phyloP scores from a whole-genome alignment of 2,888 invertebrate genomes.

The Amphipyra berbera region DNA sequence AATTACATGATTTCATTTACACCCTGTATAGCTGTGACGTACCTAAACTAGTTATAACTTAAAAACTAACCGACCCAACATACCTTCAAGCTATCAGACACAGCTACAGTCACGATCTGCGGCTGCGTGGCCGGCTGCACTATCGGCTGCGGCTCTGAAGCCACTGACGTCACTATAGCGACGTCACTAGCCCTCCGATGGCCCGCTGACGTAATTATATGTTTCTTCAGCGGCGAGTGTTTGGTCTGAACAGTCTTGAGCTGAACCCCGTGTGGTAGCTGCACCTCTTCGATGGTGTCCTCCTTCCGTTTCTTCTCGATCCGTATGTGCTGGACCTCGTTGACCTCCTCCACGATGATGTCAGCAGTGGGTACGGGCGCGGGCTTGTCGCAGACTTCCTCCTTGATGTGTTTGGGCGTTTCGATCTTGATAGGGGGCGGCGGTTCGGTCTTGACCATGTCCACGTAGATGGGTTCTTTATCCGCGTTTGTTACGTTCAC shows the following conservation, averaged over 20 bases:
- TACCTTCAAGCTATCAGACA: conserved; percentile 81
- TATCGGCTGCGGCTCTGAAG: conserved; percentile 39
- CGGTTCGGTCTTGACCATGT: conserved; percentile 47
- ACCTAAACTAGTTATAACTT: too few relatives aligned
- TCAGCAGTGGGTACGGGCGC: conserved; percentile 66
- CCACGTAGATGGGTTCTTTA: conserved; percentile 72
- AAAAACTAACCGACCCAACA: too few relatives aligned
- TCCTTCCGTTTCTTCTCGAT: conserved; percentile 63
- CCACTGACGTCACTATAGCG: conserved; percentile 43
- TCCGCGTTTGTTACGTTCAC: conserved; percentile 70
- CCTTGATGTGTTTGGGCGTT: conserved; percentile 51
- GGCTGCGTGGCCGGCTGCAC: conserved; percentile 55
- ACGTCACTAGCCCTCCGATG: conserved; percentile 65
- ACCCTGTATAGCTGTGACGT: too few relatives aligned
- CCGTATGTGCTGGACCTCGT: conserved; percentile 65
- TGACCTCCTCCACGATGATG: conserved; percentile 77
- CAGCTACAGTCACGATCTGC: conserved; percentile 81
- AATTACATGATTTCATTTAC: too few relatives aligned
- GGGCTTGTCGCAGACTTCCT: conserved; percentile 41
- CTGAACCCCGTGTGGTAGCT: conserved; percentile 68
- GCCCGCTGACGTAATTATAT: conserved; percentile 77
- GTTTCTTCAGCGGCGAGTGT: conserved; percentile 83
- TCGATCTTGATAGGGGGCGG: conserved; percentile 47
- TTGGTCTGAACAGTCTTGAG: conserved; percentile 80
- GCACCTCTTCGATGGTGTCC: conserved; percentile 71